Evolutionary conservation across 2,888 invertebrate species (phyloP), one percentile per base, ranked within the genome.

Genomic region (Dynastes maya): DNA sequence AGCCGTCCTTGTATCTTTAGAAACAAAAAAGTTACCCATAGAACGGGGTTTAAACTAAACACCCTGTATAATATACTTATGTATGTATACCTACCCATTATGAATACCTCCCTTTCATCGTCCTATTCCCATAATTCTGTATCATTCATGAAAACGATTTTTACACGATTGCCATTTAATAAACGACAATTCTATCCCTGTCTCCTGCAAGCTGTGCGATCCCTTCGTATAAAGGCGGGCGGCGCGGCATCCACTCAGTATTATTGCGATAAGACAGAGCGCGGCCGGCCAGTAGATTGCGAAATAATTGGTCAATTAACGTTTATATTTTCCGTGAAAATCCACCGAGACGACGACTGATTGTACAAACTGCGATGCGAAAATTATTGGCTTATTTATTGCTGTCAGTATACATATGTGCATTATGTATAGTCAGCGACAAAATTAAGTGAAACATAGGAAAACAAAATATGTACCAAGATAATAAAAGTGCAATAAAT

Each of bases 211-310:
- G 45, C 11, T 45, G 11, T 8, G 11, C 0, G 8, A 45, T 45
- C 11, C 11, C 45, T 45, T 11, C 45, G 45, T 2, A 37, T 5
- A 11, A 8, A 45, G 11, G 11, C 11, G 9, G 2, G 45, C 11
- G 45, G 45, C 11, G 37, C 4, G 6, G 37, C 6, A 37, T 37
- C 37, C 37, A 37, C 6, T 8, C 45, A 2, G 9, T 45, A 45
- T 45, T 45, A 45, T 45, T 45, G 45, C 11, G 45, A 11, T 11
- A 45, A 45, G 45, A 8, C 11, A 45, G 45, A 53, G 53, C 16
- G 1, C 53, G 53, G 13, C 53, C 16, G 53, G n/a, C 13, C 3
- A 9, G 27, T 27, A 61, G 27, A 82, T 85, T 37, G 45, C 67
- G 40, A 67, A 37, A 67, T 67, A 67, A 67, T 67, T 67, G 45